Evolutionary conservation across 2,797 vertebrate genomes (phyloP), one percentile per base, ranked within the genome.

Genomic region (Anabacerthia variegaticeps): DNA sequence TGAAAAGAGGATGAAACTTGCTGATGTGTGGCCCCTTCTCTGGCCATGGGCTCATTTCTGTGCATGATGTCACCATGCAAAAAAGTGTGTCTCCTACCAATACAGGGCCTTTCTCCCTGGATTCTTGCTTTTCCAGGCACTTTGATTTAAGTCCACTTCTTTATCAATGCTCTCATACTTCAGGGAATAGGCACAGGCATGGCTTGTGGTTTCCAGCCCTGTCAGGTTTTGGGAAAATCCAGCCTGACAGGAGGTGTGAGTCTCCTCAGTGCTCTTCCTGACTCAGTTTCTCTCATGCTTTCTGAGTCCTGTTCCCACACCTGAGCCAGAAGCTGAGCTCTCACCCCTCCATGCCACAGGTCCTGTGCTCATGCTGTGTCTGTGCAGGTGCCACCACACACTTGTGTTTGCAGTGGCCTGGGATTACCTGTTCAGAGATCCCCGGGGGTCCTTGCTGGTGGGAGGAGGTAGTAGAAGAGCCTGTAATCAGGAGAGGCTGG

Each of bases 371-470:
- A 3, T 7, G 1, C 18, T 0, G 1, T n/a, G 27, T 30, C 48
- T 54, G n/a, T 39, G 16, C 44, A 26, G 51, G n/a, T 30, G 59
- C 6, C 30, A 41, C 5, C 56, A 39, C 61, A 7, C 1, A 2
- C 7, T 16, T 10, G 14, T 16, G 58, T 28, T 36, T 19, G 59
- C 43, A 30, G 34, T 6, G 52, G 16, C 22, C 59, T 85, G 77
- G 71, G 17, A 24, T 3, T 22, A 41, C 14, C n/a, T 18, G 36
- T 4, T 15, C n/a, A 39, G 75, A 27, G 76, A 36, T 14, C 36
- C 12, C 10, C 0, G 0, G 6, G 27, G 17, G 18, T 51, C 41
- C 30, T 6, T 11, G 30, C 34, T 71, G 69, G 7, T 18, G n/a
- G 3, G 0, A 2, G 28, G 6, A 48, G 65, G 46, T 51, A 66